Evolutionary conservation across 2,888 invertebrate genomes (phyloP).

Genomic region (Calephelis perditalis): DNA sequence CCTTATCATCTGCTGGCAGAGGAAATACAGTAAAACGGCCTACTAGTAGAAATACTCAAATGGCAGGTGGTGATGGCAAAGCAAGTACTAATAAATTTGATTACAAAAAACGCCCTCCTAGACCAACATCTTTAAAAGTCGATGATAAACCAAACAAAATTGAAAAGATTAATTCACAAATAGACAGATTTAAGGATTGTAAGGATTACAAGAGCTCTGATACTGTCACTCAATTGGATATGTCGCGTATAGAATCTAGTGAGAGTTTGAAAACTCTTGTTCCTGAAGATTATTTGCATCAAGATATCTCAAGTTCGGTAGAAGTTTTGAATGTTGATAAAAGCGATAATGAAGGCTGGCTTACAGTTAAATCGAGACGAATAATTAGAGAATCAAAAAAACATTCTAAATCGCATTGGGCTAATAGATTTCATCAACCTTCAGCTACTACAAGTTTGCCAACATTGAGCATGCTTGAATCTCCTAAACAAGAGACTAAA

Average conservation of each 20-base stretch:
- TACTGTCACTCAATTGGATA: slow-evolving; percentile 67
- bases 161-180: slow-evolving; percentile 40
- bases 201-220: slow-evolving; percentile 76
- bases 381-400: slow-evolving; percentile 74
- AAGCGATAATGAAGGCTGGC: slow-evolving; percentile 87
- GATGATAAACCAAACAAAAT: slow-evolving; percentile 52
- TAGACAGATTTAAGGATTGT: slow-evolving; percentile 54
- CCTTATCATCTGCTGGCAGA: slow-evolving; percentile 39
- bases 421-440: slow-evolving; percentile 88
- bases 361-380: slow-evolving; percentile 89
- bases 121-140: slow-evolving; percentile 54
- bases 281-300: slow-evolving; percentile 52
- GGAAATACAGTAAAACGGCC: slow-evolving; percentile 34
- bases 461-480: slow-evolving; percentile 79
- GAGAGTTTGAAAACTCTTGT: slow-evolving; percentile 71
- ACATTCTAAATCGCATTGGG: slow-evolving; percentile 83
- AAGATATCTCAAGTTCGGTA: slow-evolving; percentile 57
- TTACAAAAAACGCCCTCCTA: slow-evolving; percentile 47
- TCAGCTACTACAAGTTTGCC: slow-evolving; percentile 90
- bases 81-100: slow-evolving; percentile 43
- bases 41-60: slow-evolving; percentile 41
- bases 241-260: slow-evolving; percentile 67
- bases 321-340: slow-evolving; percentile 71
- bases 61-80: slow-evolving; percentile 57
- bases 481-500: slow-evolving; percentile 63